These are phyloP conservation scores for Ctenicera cuprea DNA, from an alignment of 2,888 invertebrate genomes.

Conservation along the genomic window DNA sequence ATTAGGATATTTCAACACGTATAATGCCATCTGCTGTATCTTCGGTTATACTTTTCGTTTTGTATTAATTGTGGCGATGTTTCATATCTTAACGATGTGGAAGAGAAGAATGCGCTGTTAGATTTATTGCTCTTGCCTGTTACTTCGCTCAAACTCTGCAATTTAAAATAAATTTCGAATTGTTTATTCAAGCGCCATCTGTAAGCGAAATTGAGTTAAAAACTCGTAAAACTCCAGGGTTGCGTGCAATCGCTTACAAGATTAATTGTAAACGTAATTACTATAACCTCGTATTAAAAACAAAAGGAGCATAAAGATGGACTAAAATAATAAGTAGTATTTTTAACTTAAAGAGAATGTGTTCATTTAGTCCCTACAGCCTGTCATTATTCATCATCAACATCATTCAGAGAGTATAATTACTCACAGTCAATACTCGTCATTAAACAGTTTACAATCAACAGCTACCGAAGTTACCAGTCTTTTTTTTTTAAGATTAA, in stretches of 20 bases:
- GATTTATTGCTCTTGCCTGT: background rate
- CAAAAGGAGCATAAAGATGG: slow-evolving; percentile 12
- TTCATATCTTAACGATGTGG: slow-evolving; percentile 27
- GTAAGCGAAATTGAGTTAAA: background rate
- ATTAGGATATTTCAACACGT: slow-evolving; percentile 42
- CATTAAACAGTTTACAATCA: slow-evolving; percentile 36
- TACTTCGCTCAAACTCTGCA: background rate
- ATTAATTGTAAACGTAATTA: slow-evolving; percentile 20
- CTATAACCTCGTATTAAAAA: slow-evolving; percentile 17
- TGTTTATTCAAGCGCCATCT: background rate
- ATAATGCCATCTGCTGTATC: slow-evolving; percentile 40
- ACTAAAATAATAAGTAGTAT: slow-evolving; percentile 25
- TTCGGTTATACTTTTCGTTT: slow-evolving; percentile 17
- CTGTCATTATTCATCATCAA: slow-evolving; percentile 39
- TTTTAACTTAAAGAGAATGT: slow-evolving; percentile 26
- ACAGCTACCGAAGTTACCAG: slow-evolving; percentile 33
- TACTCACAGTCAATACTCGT: slow-evolving; percentile 39
- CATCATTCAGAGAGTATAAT: slow-evolving; percentile 37
- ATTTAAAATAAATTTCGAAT: slow-evolving; percentile 3
- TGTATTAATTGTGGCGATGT: slow-evolving; percentile 36
- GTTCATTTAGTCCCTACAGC: slow-evolving; percentile 34
- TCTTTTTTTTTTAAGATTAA: background rate
- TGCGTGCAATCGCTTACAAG: background rate
- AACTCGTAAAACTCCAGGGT: background rate
- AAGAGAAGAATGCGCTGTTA: background rate